These are phyloP conservation scores for Sebastes taczanowskii DNA, from an alignment of 2,797 vertebrate genomes.

Conservation along the genomic window DNA sequence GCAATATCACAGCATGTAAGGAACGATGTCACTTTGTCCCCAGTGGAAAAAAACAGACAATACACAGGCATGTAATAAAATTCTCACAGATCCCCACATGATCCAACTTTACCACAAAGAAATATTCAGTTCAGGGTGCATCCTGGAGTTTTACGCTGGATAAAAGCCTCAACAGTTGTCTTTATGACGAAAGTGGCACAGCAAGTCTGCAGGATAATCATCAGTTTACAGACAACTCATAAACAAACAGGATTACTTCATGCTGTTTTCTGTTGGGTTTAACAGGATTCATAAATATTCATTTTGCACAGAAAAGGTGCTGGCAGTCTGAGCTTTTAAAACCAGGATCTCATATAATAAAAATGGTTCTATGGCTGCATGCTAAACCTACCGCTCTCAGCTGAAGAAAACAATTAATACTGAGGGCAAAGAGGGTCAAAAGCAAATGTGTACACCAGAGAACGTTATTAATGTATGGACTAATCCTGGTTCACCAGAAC, in stretches of 20 bases:
- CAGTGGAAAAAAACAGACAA: slow-evolving; percentile 19
- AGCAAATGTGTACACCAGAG: background rate
- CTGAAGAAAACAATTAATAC: background rate
- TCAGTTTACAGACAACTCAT: slow-evolving; percentile 8
- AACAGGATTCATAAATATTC: slow-evolving; percentile 2
- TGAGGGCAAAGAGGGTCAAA: background rate
- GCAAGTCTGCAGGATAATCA: background rate
- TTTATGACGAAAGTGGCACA: slow-evolving; percentile 1
- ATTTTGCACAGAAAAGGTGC: background rate
- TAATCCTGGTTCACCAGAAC: background rate
- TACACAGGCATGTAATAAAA: background rate
- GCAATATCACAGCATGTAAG: slow-evolving; percentile 1
- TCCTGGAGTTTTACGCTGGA: background rate
- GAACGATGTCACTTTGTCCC: background rate
- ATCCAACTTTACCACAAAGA: background rate
- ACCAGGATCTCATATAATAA: background rate
- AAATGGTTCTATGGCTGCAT: background rate
- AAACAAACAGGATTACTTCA: slow-evolving; percentile 6
- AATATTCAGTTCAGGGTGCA: background rate
- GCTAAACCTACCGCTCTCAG: background rate
- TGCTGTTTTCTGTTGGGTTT: slow-evolving; percentile 1
- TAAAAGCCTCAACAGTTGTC: background rate
- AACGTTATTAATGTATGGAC: background rate
- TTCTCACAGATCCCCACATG: background rate
- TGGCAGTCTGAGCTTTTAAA: background rate